Evolutionary conservation across 2,797 vertebrate species (phyloP), one percentile per base, ranked within the genome.

Genomic region (Rhyacichthys aspro): DNA sequence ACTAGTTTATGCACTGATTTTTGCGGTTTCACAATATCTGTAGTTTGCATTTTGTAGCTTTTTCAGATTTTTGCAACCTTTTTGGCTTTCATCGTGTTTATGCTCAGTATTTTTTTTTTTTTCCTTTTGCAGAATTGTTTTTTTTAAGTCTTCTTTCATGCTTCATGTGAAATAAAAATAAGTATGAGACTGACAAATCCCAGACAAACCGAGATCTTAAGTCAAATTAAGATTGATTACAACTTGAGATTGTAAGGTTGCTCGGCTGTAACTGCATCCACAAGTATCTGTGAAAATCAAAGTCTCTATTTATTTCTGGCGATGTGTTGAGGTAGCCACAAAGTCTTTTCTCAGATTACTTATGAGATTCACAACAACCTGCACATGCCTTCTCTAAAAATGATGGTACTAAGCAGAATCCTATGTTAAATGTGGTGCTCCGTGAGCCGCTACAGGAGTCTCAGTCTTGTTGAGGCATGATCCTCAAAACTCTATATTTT

Each of bases 311-410:
- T 37, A 18, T 52, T 52, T 52, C 48, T 15, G 37, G 48, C 37
- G 37, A 52, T 38, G 16, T 43, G 60, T 43, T 50, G 52, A 62
- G 54, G 57, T 58, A 55, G 32, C 43, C 34, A 43, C 55, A 34
- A 59, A 65, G 56, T 36, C 47, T 67, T 44, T 46, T 63, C 69
- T 55, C 55, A 53, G 38, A 75, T 67, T 78, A 1, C 63, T 75
- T 70, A 50, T 16, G 33, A 36, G 71, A 68, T 59, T 61, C n/a
- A 43, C 49, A 32, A 58, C 34, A 44, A 38, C 32, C 36, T 56
- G 47, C 42, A 15, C 7, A 36, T 39, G 39, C 53, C 55, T 28
- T n/a, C 57, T 62, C 56, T 23, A 17, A 60, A 43, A 63, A 66
- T 15, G 43, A 45, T 46, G 43, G 66, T 57, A 28, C 16, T 54